Conservation (phyloP, 2,797 vertebrate genomes). For the Pterois miles region DNA sequence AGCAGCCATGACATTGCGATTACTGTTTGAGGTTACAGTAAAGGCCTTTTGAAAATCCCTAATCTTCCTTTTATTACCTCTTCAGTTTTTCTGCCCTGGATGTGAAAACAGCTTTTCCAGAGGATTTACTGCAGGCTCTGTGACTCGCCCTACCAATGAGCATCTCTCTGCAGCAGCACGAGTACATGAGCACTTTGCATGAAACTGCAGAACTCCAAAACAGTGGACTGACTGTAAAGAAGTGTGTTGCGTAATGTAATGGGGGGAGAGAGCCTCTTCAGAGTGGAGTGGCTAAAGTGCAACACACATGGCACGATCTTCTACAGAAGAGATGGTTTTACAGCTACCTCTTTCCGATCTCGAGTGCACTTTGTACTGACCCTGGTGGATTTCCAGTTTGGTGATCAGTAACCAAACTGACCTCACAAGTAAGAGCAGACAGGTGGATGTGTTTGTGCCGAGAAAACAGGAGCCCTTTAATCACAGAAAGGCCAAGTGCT, state of each 20-base stretch:
- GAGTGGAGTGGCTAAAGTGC: not conserved
- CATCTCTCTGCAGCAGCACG: not conserved
- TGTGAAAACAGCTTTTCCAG: conserved; percentile 12
- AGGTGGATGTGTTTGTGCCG: conserved; percentile 14
- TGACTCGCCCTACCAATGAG: not conserved
- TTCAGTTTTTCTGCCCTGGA: not conserved
- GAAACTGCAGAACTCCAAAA: conserved; percentile 12
- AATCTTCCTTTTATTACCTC: conserved; percentile 3
- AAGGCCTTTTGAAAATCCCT: not conserved
- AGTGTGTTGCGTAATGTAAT: not conserved
- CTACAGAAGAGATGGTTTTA: conserved; percentile 2
- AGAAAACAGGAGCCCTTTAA: conserved; percentile 64
- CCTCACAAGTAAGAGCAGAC: conserved; percentile 5
- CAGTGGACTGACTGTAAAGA: conserved; percentile 18
- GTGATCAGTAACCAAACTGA: not conserved
- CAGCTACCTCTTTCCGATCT: no score
- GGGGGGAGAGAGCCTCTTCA: conserved; percentile 14
- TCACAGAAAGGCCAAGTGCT: conserved; percentile 64
- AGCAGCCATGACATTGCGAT: not conserved
- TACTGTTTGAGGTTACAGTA: not conserved
- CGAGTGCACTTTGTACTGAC: not conserved
- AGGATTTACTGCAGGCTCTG: not conserved
- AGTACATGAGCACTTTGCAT: conserved; percentile 7
- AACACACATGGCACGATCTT: not conserved
- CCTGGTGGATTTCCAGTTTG: not conserved